Base-by-base conservation (phyloP, 2,888 invertebrate genomes). In the Cephonodes hylas region DNA sequence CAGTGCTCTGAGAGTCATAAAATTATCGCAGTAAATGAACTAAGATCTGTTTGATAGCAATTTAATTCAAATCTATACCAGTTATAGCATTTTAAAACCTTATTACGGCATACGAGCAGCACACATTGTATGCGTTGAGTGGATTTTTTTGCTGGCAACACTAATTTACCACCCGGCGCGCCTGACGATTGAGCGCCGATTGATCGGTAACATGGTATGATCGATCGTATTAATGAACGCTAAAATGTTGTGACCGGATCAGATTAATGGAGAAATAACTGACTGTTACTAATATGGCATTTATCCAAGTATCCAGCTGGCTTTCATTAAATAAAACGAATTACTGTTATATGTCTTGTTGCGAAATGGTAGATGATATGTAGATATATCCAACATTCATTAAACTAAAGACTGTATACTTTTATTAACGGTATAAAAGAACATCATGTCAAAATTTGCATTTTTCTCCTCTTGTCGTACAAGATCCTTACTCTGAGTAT, bases 121-220 rank as follows among this genome's bases (percentile, higher is more conserved):
- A 27, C 15, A 48, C 48, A 48, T 25, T 60, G 38, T 60, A 60
- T 25, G 48, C 15, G 46, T n/a, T 38, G 46, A 46, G 59, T 48
- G 25, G 38, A 31, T 4, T 46, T 60, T 60, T 60, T 60, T 60
- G 48, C 48, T 60, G 60, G 60, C 56, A 61, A 56, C 56, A 42
- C 45, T 58, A 61, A 61, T 61, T 58, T 61, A 61, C 61, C 61
- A 34, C 61, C 58, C 25, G 46, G 61, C 10, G 57, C 38, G 61
- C 34, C 38, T 34, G 34, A 38, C 58, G 58, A 61, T 61, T 31
- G 61, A 56, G 45, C 18, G 23, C 18, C 38, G 45, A 61, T 61
- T 58, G 45, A 58, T 58, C 58, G 45, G 15, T 45, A 45, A 44
- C 18, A 31, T 53, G 18, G 18, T 18, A 27, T 53, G 46, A 57